phyloP scores from a whole-genome alignment of 1,140 invertebrate species.

The Delia radicum region DNA sequence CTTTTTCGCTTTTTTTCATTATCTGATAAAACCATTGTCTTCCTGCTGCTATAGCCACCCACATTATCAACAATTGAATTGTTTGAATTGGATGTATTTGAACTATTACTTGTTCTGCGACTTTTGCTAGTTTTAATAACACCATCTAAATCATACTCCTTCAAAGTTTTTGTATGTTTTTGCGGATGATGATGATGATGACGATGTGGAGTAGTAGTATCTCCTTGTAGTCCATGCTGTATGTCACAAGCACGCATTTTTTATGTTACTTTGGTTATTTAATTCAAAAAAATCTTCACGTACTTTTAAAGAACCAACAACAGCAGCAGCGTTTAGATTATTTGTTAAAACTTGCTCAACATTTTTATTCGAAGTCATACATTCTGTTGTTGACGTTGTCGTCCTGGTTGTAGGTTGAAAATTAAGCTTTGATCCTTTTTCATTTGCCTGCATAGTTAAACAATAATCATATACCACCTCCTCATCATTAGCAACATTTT shows the following conservation, averaged over 20 bases:
- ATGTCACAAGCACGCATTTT: neutral
- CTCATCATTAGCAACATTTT: neutral
- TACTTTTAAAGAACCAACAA: slow-evolving; percentile 18
- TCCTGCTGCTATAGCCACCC: neutral
- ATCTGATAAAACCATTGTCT: neutral
- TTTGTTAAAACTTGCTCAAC: neutral
- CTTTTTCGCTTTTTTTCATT: neutral
- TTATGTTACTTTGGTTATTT: slow-evolving; percentile 11
- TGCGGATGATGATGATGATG: neutral
- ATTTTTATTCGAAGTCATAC: neutral
- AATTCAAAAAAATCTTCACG: slow-evolving; percentile 24
- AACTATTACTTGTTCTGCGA: neutral
- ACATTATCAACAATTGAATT: slow-evolving; percentile 8
- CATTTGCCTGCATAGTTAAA: neutral
- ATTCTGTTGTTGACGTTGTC: neutral
- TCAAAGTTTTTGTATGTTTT: neutral
- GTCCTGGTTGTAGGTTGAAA: neutral
- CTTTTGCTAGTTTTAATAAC: neutral
- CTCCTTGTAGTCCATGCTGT: neutral
- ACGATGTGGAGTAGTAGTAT: neutral
- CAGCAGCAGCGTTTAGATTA: neutral
- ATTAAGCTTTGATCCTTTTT: neutral
- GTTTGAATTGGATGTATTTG: neutral
- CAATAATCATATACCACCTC: neutral
- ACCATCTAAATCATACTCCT: neutral